Evolutionary conservation across 2,888 invertebrate genomes (phyloP), one percentile per base, ranked within the genome.

Genomic region (Latheticus oryzae): DNA sequence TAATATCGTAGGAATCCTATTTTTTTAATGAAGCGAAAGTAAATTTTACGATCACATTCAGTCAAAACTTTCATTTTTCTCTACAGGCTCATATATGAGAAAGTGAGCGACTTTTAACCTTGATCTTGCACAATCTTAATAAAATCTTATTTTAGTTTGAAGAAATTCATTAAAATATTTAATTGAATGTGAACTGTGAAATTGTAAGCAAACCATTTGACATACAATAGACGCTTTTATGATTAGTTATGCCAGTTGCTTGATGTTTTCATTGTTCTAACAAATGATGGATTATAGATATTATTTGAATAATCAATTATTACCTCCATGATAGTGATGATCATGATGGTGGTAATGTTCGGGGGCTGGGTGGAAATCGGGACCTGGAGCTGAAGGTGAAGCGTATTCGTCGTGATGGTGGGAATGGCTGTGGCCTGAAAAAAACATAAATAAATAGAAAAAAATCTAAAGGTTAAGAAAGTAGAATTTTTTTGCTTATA

Each of bases 341-440:
- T 65, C 64, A 43, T 66, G 64, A 60, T 50, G 38, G 19, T 38
- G 21, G 32, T 47, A 21, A 30, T 63, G 53, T 3, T 65, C 61
- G 3, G 63, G 63, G 26, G 54, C 55, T 8, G n/a, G n/a, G n/a
- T 63, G 64, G 30, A 67, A 70, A 40, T 67, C 65, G 2, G 63
- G 58, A 16, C 61, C 64, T 9, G 70, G 65, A 26, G 65, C 71
- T 28, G 73, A 71, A 3, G 70, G 70, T 2, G 67, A 56, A 38
- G 64, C 66, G 19, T 69, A 71, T 35, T 66, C 69, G 2, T 63
- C 61, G 15, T 61, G 66, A 30, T 65, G 50, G 32, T 68, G 61
- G 8, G 28, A 32, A 24, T 50, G 60, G 15, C 42, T 43, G 3
- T 42, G 15, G 5, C 35, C 52, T 52, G 30, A 13, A 3, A n/a